phyloP scores from a whole-genome alignment of 2,797 vertebrate genomes.

The Myiotriccus ornatus region DNA sequence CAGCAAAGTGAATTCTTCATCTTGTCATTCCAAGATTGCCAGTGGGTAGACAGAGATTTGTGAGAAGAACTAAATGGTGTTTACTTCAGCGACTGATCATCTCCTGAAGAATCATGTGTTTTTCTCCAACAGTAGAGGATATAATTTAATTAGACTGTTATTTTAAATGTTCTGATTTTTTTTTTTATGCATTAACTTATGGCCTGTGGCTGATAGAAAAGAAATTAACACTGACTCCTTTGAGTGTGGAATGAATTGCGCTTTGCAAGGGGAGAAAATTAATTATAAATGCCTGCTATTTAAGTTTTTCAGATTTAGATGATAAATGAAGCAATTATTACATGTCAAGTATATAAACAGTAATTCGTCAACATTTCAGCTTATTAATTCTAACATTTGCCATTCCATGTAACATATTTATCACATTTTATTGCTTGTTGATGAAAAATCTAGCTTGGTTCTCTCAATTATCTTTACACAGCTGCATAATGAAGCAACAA shows the following conservation, averaged over 20 bases:
- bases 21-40: conserved; percentile 54
- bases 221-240: conserved; percentile 66
- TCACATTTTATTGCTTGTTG: conserved; percentile 71
- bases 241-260: conserved; percentile 68
- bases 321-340: conserved; percentile 78
- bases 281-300: conserved; percentile 72
- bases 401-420: conserved; percentile 56
- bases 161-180: conserved; percentile 70
- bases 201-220: conserved; percentile 71
- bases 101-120: conserved; percentile 52
- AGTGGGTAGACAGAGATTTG: conserved; percentile 49
- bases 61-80: conserved; percentile 58
- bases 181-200: conserved; percentile 71
- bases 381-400: conserved; percentile 74
- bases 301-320: conserved; percentile 71
- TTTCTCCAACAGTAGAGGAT: conserved; percentile 70
- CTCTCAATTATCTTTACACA: conserved; percentile 62
- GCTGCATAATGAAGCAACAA: conserved; percentile 55
- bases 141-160: conserved; percentile 76
- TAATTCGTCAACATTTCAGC: conserved; percentile 67
- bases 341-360: conserved; percentile 73
- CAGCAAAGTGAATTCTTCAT: conserved; percentile 56
- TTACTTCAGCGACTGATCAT: conserved; percentile 64
- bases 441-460: conserved; percentile 52
- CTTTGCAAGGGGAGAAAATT: conserved; percentile 67